Evolutionary conservation across 2,113 vertebrate genomes (phyloP), one percentile per base, ranked within the genome.

Genomic region (Percina caprodes): DNA sequence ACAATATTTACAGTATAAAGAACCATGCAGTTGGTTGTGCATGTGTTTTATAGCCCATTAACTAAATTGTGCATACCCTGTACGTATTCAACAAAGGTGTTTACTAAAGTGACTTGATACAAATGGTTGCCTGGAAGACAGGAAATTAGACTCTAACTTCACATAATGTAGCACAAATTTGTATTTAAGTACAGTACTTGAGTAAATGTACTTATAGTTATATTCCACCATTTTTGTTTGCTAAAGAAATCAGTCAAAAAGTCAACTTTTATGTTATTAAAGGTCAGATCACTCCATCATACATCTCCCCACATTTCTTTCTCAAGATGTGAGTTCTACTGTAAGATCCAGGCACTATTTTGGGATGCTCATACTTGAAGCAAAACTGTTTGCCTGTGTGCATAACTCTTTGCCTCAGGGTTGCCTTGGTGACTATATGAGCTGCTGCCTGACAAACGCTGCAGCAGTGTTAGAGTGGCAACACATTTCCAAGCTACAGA

Each of bases 401-500:
- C 24, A 65, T 55, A 69, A 74, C 68, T 72, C 68, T 45, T 81
- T 84, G 85, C 79, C 45, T 61, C 62, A 33, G 81, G 82, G 86
- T 85, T 89, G 82, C 82, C 80, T 80, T 86, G 85, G 79, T 54
- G 86, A 88, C 24, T 49, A 74, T 61, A 77, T 12, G 54, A 65
- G 83, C 63, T 70, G 74, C 42, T 39, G 42, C n/a, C 48, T 78
- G 59, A 68, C 24, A 83, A 68, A 68, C 3, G 9, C 82, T 86
- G 68, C 55, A 68, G 58, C 70, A 56, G 39, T 71, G 18, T 69
- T 45, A 8, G 8, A 13, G 19, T 45, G 58, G 49, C 26, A 77
- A 71, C 24, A 69, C 2, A 59, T 54, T 59, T 52, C 39, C 26
- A 14, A 26, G 30, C 39, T 54, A 59, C 4, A 26, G n/a, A n/a